Conservation (phyloP, 2,888 invertebrate genomes). For the Himalopsyche japonica region DNA sequence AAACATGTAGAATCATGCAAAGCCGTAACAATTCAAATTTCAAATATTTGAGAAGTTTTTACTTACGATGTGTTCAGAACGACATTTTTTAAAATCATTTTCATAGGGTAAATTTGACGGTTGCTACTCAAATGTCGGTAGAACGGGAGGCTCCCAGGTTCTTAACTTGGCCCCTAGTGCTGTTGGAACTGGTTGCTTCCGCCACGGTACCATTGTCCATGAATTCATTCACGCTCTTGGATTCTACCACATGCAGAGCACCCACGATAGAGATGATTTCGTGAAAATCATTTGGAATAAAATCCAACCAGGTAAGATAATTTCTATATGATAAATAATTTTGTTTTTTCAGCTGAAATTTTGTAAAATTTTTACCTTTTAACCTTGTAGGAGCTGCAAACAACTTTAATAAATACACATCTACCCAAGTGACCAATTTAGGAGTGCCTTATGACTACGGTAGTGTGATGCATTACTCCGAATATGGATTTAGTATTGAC, state of each 20-base stretch:
- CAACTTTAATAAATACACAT: conserved; percentile 69
- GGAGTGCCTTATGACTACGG: conserved; percentile 73
- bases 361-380: no score
- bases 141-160: conserved; percentile 46
- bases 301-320: conserved; percentile 60
- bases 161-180: neutral
- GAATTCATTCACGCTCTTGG: conserved; percentile 80
- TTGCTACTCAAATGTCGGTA: conserved; percentile 59
- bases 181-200: conserved; percentile 61
- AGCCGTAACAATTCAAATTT: no score
- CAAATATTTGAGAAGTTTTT: no score
- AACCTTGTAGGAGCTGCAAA: conserved; percentile 50
- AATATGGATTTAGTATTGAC: conserved; percentile 70
- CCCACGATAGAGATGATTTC: conserved; percentile 75
- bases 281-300: conserved; percentile 75
- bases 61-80: no score
- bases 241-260: conserved; percentile 83
- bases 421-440: conserved; percentile 66
- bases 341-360: neutral
- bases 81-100: neutral
- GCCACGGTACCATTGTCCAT: conserved; percentile 72
- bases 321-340: neutral
- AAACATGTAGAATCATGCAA: no score
- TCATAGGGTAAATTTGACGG: conserved; percentile 54
- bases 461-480: conserved; percentile 76